Percentiles rank a stretch among this genome's conserved stretches.
phyloP scores from a whole-genome alignment of 1,140 invertebrate genomes.

The Paramacrobiotus metropolitanus region DNA sequence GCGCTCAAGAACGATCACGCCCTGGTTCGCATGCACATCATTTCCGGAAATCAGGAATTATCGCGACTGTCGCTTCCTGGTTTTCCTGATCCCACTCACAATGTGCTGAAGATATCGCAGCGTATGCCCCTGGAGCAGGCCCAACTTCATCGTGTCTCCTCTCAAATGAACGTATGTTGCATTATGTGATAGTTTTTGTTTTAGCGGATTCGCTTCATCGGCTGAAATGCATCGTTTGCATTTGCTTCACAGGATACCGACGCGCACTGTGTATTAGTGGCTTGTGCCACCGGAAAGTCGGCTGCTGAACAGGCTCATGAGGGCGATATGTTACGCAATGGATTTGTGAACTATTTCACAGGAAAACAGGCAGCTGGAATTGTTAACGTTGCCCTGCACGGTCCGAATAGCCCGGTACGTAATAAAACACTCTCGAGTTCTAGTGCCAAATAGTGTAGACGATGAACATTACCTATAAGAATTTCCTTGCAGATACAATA shows the following conservation, averaged over 20 bases:
- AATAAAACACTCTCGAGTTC: too few relatives aligned
- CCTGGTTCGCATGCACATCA: slow-evolving; percentile 91
- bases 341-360: slow-evolving; percentile 86
- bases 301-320: slow-evolving; percentile 76
- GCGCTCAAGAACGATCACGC: slow-evolving; percentile 86
- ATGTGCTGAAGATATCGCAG: slow-evolving; percentile 57
- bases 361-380: slow-evolving; percentile 91
- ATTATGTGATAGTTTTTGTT: too few relatives aligned
- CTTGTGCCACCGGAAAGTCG: slow-evolving; percentile 74
- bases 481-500: slow-evolving; percentile 44
- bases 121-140: slow-evolving; percentile 79
- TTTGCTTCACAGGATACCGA: slow-evolving; percentile 52
- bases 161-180: slow-evolving; percentile 84
- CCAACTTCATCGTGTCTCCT: slow-evolving; percentile 75
- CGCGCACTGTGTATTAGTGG: slow-evolving; percentile 84
- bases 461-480: too few relatives aligned
- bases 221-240: too few relatives aligned
- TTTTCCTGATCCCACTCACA: neutral
- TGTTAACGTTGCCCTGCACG: slow-evolving; percentile 72
- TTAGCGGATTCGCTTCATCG: too few relatives aligned
- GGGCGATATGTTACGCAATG: slow-evolving; percentile 59
- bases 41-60: slow-evolving; percentile 68
- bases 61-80: slow-evolving; percentile 54
- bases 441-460: too few relatives aligned
- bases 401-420: too few relatives aligned